These are phyloP conservation scores for Hyppa rectilinea DNA, from an alignment of 2,888 invertebrate species.

Conservation along the genomic window DNA sequence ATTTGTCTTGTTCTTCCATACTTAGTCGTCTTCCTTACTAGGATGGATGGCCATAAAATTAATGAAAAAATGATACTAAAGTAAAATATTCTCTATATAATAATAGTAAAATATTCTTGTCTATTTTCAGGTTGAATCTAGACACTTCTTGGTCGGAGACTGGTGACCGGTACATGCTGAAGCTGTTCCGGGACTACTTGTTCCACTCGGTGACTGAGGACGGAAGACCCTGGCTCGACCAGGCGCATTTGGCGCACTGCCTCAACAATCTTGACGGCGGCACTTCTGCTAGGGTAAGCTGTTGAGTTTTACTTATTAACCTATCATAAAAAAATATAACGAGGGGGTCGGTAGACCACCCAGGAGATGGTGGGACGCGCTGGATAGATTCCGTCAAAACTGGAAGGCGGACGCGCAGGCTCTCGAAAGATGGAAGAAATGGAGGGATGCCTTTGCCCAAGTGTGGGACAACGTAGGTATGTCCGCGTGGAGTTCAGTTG, in stretches of 20 bases:
- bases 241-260: slow-evolving; percentile 98
- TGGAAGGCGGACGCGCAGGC: too few species aligned
- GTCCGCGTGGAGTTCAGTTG: too few species aligned
- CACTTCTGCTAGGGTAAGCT: slow-evolving; percentile 93
- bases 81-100: not conserved
- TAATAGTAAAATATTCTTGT: not conserved
- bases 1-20: not conserved
- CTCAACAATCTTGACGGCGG: slow-evolving; percentile 98
- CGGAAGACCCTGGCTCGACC: slow-evolving; percentile 98
- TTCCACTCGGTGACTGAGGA: slow-evolving; percentile 98
- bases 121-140: slow-evolving; percentile 94
- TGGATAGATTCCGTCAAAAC: too few species aligned
- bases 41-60: not conserved
- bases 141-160: slow-evolving; percentile 99
- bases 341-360: too few species aligned
- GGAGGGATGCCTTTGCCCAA: too few species aligned
- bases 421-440: too few species aligned
- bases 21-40: not conserved
- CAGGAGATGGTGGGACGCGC: too few species aligned
- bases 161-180: slow-evolving; percentile 99
- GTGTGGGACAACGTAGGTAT: too few species aligned
- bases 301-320: not conserved
- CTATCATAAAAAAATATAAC: not conserved
- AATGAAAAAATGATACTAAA: not conserved
- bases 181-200: slow-evolving; percentile 98